Evolutionary conservation across 2,888 invertebrate species (phyloP), one percentile per base, ranked within the genome.

Genomic region (Tipula helvola): DNA sequence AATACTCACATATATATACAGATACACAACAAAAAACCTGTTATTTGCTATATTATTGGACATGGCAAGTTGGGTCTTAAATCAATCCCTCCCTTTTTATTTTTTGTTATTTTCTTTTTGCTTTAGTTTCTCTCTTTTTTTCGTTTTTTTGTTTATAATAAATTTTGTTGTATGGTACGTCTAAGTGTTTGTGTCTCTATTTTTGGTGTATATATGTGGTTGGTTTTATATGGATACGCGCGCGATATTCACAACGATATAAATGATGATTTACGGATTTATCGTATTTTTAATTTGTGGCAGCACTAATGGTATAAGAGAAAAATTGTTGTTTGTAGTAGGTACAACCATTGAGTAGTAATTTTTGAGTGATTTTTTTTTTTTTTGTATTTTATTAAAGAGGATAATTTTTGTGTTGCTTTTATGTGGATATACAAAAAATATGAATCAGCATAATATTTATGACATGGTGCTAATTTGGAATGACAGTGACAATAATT

Each of bases 31-130:
- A 39, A 39, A 71, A 84, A 84, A 84, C 84, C 84, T 84, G 84
- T 84, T 84, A 84, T 84, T 44, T 87, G 84, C 84, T 84, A 84
- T 88, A 87, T 88, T 88, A 88, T 88, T 88, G 88, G 88, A 88
- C 88, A 88, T 88, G 88, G 89, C 89, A 71, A 89, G 89, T 89
- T 89, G 89, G 89, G 89, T 89, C 89, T 90, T 89, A 89, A 89
- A 89, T 89, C 89, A 89, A 89, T 88, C 89, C 89, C 89, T 89
- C 89, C 90, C 88, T 88, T 88, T 89, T 88, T 88, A 39, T 39
- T 7, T 86, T 57, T 16, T 5, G 41, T 85, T 42, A 12, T 8
- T 86, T 44, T 28, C 28, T 28, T 42, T 86, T 87, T 36, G 36
- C n/a, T 87, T 44, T 16, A 85, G 83, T 83, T 87, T 52, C 18